Evolutionary conservation across 2,113 vertebrate genomes (phyloP).

Genomic region (Excalfactoria chinensis): DNA sequence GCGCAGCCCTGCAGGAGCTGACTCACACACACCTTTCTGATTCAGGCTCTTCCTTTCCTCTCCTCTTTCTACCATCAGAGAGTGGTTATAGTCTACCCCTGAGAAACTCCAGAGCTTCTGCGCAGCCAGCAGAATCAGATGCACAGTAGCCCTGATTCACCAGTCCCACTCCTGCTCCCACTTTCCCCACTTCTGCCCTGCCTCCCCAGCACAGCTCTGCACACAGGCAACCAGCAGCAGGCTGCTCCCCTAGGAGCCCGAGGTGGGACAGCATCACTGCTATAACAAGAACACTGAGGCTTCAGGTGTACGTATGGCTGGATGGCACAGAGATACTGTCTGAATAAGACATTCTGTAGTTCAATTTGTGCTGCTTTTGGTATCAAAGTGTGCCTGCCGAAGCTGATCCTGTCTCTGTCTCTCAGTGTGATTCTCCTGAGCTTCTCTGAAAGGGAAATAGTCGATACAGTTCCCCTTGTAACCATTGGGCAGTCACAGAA

Average conservation of each 20-base stretch:
- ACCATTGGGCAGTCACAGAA: not conserved
- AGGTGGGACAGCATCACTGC: not conserved
- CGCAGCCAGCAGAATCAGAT: not conserved
- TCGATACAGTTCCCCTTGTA: not conserved
- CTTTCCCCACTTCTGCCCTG: not conserved
- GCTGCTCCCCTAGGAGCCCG: not conserved
- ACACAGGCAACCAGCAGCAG: fast-evolving
- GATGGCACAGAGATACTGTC: not conserved
- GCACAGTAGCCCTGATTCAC: not conserved
- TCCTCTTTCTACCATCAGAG: not conserved
- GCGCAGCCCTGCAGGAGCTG: not conserved
- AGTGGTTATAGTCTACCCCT: not conserved
- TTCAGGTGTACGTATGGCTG: not conserved
- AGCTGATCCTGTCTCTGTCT: not conserved
- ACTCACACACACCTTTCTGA: not conserved
- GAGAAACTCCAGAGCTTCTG: not conserved
- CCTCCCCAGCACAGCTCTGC: not conserved
- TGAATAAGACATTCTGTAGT: not conserved
- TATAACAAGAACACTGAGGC: not conserved
- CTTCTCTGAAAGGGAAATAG: not conserved
- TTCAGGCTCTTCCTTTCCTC: not conserved
- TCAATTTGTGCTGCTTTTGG: not conserved
- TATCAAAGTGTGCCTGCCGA: not conserved
- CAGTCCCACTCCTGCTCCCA: not conserved
- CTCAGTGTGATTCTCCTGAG: not conserved